A percentile compares a stretch with the other conserved stretches of the same genome.
Conservation (phyloP, 2,113 vertebrate species). For the Eolophus roseicapilla region DNA sequence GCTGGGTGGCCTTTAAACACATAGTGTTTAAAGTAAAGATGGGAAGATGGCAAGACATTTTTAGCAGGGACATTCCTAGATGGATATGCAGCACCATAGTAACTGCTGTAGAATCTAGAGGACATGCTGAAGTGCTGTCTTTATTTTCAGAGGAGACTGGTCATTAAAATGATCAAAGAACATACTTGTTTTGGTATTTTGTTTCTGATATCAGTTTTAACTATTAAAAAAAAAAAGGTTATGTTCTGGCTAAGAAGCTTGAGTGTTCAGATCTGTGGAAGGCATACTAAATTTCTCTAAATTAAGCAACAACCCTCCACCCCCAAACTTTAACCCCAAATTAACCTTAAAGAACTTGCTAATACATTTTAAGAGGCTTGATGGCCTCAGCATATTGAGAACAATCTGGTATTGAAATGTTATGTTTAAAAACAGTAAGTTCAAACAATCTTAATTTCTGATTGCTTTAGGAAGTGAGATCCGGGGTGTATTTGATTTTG, state of each 20-base stretch:
- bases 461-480: neutral
- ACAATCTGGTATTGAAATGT: neutral
- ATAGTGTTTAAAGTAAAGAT: neutral
- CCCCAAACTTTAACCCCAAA: neutral
- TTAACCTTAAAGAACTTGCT: neutral
- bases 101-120: neutral
- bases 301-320: neutral
- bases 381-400: neutral
- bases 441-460: neutral
- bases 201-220: neutral
- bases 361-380: neutral
- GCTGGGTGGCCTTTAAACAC: neutral
- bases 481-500: neutral
- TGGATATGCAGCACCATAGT: neutral
- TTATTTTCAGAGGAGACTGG: neutral
- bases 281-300: neutral
- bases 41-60: neutral
- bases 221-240: neutral
- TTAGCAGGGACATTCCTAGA: neutral
- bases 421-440: neutral
- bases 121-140: neutral
- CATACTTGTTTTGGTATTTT: neutral
- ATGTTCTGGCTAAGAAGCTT: neutral
- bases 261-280: neutral
- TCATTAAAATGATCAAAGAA: neutral